These are phyloP conservation scores for Engraulis encrasicolus DNA, from an alignment of 2,113 vertebrate species.

Conservation along the genomic window DNA sequence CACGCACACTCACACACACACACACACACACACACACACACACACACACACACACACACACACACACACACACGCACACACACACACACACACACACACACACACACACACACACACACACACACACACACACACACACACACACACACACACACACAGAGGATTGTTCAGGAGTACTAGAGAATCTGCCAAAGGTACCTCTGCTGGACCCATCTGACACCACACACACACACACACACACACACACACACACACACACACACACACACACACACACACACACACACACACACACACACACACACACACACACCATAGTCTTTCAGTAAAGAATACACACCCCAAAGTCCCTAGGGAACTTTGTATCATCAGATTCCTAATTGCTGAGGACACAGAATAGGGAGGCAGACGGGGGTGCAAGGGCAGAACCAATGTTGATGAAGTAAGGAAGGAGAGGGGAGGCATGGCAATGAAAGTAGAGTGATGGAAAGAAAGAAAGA, in stretches of 20 bases:
- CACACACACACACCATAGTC: no score
- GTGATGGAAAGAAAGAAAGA: not conserved
- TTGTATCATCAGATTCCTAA: not conserved
- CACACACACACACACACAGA: not conserved
- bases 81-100: not conserved
- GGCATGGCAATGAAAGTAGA: no score
- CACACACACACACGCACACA: not conserved
- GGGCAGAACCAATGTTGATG: no score
- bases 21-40: not conserved
- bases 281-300: no score
- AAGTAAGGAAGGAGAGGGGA: no score
- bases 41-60: not conserved
- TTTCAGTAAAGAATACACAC: no score
- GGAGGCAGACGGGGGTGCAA: no score
- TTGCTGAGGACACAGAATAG: not conserved
- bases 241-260: no score
- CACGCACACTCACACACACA: no score
- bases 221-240: not conserved
- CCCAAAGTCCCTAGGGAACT: not conserved
- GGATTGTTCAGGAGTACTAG: no score
- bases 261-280: no score
- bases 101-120: not conserved
- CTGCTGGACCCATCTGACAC: not conserved
- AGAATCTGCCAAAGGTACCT: not conserved
- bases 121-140: not conserved